Base-by-base conservation (phyloP, 2,888 invertebrate genomes). In the Melieria omissa region DNA sequence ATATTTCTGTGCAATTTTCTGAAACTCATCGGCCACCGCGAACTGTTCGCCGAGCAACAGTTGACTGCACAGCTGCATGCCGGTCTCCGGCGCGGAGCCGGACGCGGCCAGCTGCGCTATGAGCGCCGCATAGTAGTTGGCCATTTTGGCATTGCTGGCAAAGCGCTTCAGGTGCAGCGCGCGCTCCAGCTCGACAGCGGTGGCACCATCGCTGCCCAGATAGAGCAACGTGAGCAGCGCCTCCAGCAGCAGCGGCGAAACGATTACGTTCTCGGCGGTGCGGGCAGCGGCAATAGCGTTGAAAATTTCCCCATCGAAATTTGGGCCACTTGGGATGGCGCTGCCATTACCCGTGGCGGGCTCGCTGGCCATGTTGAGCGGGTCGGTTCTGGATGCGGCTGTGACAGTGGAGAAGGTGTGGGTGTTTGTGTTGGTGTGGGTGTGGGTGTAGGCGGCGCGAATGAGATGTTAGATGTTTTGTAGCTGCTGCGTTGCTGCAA, bases 181-280 rank as follows among this genome's bases (percentile, higher is more conserved):
- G 4, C 76, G 71, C 65, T 82, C 80, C 44, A 85, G 64, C 41
- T 85, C 81, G 65, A 81, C 81, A 1, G 86, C 86, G 0, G 85
- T 85, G 58, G 85, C 75, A 0, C 91, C 91, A 52, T 89, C 88
- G 0, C 94, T 91, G 1, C 93, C 95, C 83, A 94, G 92, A 74
- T 90, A 92, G 2, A 95, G 88, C 76, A 94, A 89, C 0, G 92
- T 91, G 71, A 95, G 83, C 0, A 92, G 90, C 71, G 94, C 83
- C 85, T 94, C 93, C 73, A 94, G 82, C 16, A 94, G 92, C 42
- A 84, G 74, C 4, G 85, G 86, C 16, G 86, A 85, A 45, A 85
- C 71, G 42, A 85, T 80, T 8, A 85, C 74, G 76, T 85, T 85
- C 62, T 78, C 74, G 45, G 80, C 77, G 0, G 65, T 57, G 4